Evolutionary conservation across 2,113 vertebrate genomes (phyloP).

Genomic region (Nanger granti): DNA sequence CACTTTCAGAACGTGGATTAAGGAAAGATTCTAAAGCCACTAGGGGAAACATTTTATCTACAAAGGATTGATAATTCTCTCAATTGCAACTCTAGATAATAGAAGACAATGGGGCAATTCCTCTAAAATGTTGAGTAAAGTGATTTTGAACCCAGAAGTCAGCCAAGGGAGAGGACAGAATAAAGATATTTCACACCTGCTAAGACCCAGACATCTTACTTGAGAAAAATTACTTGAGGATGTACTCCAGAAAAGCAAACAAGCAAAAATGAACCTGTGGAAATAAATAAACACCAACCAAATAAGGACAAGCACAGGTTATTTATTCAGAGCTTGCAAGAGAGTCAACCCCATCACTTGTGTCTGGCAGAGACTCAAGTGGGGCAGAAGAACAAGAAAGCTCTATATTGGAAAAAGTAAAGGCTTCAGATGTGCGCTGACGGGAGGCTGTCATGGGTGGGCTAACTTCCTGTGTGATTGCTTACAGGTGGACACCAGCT

Average conservation of each 20-base stretch:
- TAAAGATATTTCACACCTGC: not conserved
- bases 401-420: not conserved
- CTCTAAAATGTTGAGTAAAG: not conserved
- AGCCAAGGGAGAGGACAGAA: not conserved
- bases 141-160: slow-evolving; percentile 15
- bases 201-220: not conserved
- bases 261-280: not conserved
- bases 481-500: not conserved
- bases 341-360: not conserved
- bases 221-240: not conserved
- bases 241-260: not conserved
- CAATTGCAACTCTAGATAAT: not conserved
- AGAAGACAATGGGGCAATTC: not conserved
- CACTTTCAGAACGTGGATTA: not conserved
- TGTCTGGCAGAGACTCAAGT: not conserved
- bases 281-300: not conserved
- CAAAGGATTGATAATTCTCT: not conserved
- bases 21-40: not conserved
- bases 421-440: not conserved
- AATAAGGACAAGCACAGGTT: not conserved
- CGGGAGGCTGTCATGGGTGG: fast-evolving
- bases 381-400: not conserved
- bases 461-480: no score
- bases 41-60: not conserved
- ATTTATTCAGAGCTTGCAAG: not conserved